phyloP scores from a whole-genome alignment of 2,113 vertebrate genomes.

The Malurus cyaneus region DNA sequence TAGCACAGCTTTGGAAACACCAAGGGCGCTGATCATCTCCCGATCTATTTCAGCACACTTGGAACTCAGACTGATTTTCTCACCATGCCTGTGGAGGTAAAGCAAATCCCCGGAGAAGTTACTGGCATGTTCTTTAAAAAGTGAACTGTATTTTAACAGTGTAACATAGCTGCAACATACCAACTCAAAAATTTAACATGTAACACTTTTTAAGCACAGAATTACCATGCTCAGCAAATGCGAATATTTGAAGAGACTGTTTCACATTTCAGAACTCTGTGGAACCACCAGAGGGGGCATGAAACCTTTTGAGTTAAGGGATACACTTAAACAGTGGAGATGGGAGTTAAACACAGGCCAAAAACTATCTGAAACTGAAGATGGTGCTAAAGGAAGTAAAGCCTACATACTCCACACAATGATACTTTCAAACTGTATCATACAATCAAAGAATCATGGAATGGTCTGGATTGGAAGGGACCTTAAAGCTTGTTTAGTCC shows the following conservation, averaged over 20 bases:
- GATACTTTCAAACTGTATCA: not conserved
- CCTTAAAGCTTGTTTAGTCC: not conserved
- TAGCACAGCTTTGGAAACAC: slow-evolving; percentile 92
- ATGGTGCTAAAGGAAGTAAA: not conserved
- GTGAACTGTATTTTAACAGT: not conserved
- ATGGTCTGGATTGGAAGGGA: not conserved
- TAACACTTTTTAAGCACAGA: not conserved
- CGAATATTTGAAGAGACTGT: not conserved
- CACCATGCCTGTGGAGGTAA: slow-evolving; percentile 76
- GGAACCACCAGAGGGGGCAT: not conserved
- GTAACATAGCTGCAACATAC: not conserved
- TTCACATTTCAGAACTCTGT: not conserved
- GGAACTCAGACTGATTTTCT: slow-evolving; percentile 90
- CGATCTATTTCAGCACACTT: slow-evolving; percentile 94
- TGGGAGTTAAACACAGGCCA: fast-evolving
- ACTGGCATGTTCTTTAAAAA: not conserved
- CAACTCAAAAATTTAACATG: fast-evolving
- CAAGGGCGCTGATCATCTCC: slow-evolving; percentile 93
- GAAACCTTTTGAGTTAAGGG: not conserved
- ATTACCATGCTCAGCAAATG: not conserved
- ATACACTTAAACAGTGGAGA: fast-evolving
- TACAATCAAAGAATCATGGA: not conserved
- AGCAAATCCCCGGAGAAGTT: not conserved
- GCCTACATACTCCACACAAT: not conserved
- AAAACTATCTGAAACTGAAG: not conserved